Conservation (phyloP, 2,113 vertebrate species). For the Amphilophus citrinellus region DNA sequence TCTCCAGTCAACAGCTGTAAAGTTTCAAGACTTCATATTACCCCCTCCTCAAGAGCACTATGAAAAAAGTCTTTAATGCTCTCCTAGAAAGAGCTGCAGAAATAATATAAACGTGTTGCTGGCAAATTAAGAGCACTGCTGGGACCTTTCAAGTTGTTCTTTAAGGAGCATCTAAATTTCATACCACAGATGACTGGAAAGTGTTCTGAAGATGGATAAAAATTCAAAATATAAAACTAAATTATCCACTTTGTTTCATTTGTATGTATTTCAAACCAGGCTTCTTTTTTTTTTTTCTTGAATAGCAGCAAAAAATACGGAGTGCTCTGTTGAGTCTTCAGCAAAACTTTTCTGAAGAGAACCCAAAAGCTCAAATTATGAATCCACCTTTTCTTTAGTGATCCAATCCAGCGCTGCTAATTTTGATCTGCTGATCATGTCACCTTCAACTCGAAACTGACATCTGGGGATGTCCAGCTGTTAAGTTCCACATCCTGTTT, state of each 20-base stretch:
- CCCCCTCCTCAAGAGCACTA: constrained; percentile 62
- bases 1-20: constrained; percentile 61
- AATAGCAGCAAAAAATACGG: constrained; percentile 36
- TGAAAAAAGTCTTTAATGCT: constrained; percentile 73
- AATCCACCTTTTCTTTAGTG: constrained; percentile 69
- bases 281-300: constrained; percentile 47
- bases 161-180: constrained; percentile 73
- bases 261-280: constrained; percentile 19
- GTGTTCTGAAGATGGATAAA: constrained; percentile 52
- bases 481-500: constrained; percentile 51
- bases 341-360: constrained; percentile 72
- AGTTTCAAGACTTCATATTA: constrained; percentile 72
- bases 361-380: constrained; percentile 55
- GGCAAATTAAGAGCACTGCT: constrained; percentile 66
- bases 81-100: constrained; percentile 70
- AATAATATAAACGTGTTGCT: constrained; percentile 75
- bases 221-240: constrained; percentile 37
- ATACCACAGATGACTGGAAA: constrained; percentile 51
- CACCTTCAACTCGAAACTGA: constrained; percentile 52
- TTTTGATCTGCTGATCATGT: constrained; percentile 55
- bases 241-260: constrained; percentile 34
- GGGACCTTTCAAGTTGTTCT: constrained; percentile 66
- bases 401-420: constrained; percentile 55
- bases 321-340: constrained; percentile 39
- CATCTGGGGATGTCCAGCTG: constrained; percentile 58